Percentiles rank a stretch among this genome's conserved stretches.
Conservation (phyloP, 2,888 invertebrate species). For the Pollenia griseotomentosa region DNA sequence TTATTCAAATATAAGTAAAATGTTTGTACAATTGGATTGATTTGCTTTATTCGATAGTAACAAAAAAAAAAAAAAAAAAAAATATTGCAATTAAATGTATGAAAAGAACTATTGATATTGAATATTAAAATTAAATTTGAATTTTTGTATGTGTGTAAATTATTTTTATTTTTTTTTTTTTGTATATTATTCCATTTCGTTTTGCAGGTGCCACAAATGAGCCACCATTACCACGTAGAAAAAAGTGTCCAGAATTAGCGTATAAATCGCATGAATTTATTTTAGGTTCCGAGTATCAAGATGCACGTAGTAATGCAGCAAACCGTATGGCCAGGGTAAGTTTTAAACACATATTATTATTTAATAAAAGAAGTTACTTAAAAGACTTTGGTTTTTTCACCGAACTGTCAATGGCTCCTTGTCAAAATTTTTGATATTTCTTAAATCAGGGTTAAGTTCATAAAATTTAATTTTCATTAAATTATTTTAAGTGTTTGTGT, state of each 20-base stretch:
- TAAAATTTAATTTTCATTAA: no score
- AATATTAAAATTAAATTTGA: neutral
- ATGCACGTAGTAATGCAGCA: conserved; percentile 85
- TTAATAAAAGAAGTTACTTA: no score
- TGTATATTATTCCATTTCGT: conserved; percentile 24
- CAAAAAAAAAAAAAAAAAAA: neutral
- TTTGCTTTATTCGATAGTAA: conserved; percentile 15
- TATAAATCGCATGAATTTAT: conserved; percentile 94
- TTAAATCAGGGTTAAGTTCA: no score
- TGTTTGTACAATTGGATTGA: neutral
- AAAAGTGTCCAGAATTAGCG: conserved; percentile 95
- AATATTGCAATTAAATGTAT: neutral
- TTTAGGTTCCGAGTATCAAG: conserved; percentile 86
- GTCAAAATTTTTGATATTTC: no score
- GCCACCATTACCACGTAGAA: conserved; percentile 93
- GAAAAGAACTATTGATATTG: neutral
- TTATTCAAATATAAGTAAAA: neutral
- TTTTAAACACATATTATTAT: conserved; percentile 34
- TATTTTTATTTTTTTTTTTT: neutral
- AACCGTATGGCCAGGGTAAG: conserved; percentile 84
- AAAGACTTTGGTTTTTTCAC: no score
- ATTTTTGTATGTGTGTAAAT: neutral
- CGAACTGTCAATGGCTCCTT: no score
- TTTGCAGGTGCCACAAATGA: conserved; percentile 87
- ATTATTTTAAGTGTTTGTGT: no score